Evolutionary conservation across 2,888 invertebrate species (phyloP), one percentile per base, ranked within the genome.

Genomic region (Crossocerus cetratus): DNA sequence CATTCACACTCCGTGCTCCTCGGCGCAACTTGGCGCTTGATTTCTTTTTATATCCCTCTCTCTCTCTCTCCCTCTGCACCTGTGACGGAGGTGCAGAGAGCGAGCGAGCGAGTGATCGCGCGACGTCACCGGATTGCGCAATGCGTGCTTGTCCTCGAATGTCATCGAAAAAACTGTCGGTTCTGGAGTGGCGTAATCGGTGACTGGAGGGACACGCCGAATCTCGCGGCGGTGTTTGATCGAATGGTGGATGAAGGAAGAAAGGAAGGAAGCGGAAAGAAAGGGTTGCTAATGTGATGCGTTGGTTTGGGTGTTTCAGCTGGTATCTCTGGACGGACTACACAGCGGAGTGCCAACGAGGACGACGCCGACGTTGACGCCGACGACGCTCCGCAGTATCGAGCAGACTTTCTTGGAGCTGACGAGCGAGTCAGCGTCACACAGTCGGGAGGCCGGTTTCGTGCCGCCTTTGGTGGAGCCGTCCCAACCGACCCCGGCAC

Each of bases 331-430:
- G 91, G 96, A 96, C 92, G 96, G 96, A 87, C 92, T 96, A 90
- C 96, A 96, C 91, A 96, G 95, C 90, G 96, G 96, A 88, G 96
- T 97, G 86, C 97, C 97, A 65, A 97, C 98, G 72, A 94, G 96
- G 90, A 98, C 98, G 80, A 98, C 98, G 88, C 95, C 98, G 80
- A 98, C 97, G 88, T 93, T 98, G 86, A 98, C 98, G 82, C 98
- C 98, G 77, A 98, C 98, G 58, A 98, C 97, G 84, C 92, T 98
- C 89, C 94, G 97, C 86, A 95, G 94, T 92, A 96, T 98, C 91
- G 97, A 98, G 92, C 97, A 98, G 87, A 95, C 96, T 0, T 96
- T 97, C 91, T 94, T 96, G 88, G 97, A 97, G 92, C 92, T 97
- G 87, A 95, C 95, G 91, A 93, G 93, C 88, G 94, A 94, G 84